Conservation (phyloP, 2,888 invertebrate genomes). For the Troilus luridus region DNA sequence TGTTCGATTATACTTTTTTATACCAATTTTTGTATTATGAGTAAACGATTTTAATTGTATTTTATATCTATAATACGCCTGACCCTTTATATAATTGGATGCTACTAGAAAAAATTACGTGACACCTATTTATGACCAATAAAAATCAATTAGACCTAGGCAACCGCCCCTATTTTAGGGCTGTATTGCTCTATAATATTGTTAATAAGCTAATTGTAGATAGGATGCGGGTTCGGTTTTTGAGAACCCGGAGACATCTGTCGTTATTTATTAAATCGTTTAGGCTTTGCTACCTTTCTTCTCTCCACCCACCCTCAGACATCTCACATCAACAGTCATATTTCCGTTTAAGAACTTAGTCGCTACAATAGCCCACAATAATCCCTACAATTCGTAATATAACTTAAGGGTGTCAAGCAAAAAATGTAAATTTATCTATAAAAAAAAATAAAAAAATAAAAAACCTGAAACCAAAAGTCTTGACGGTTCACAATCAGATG, state of each 20-base stretch:
- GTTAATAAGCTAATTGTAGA: neutral
- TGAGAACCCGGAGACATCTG: neutral
- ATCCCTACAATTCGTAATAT: too few species aligned
- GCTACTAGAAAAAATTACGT: neutral
- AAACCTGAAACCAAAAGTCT: too few species aligned
- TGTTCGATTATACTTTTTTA: too few species aligned
- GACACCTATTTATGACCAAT: conserved; percentile 9
- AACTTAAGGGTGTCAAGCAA: too few species aligned
- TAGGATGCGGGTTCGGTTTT: conserved; percentile 21
- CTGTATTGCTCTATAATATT: neutral
- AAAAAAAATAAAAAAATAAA: too few species aligned
- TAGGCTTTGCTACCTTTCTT: neutral
- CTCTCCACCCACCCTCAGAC: neutral
- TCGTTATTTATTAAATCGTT: neutral
- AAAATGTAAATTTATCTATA: too few species aligned
- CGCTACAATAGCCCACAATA: too few species aligned
- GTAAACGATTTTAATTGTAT: too few species aligned
- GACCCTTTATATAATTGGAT: neutral
- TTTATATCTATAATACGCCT: neutral
- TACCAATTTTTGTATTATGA: too few species aligned
- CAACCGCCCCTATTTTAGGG: conserved; percentile 13
- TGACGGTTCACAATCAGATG: too few species aligned
- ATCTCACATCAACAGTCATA: neutral
- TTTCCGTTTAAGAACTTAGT: too few species aligned
- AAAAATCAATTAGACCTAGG: neutral